Evolutionary conservation across 2,797 vertebrate species (phyloP), one percentile per base, ranked within the genome.

Genomic region (Coracias cyanogaster): DNA sequence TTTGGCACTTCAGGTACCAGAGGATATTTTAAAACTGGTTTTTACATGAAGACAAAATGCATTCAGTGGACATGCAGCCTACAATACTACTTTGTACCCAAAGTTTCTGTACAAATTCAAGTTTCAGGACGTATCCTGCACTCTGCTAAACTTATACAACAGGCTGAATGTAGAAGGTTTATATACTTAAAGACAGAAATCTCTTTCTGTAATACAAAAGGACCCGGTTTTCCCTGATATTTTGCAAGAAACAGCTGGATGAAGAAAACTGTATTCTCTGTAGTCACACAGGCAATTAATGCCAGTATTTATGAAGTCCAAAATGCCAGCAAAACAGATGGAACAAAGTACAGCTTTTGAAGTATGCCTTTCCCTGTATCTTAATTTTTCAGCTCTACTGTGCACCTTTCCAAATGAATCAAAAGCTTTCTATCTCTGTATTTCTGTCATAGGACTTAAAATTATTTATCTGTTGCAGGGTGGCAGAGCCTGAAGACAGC

Each of bases 301-400:
- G 31, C 4, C 51, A 77, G 35, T 45, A 86, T 62, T 85, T 83
- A 58, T 60, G 19, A 90, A 86, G 51, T 43, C n/a, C 9, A 89
- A 95, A 95, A 97, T 29, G 55, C 48, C 90, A 88, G 37, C 24
- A 54, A 64, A 92, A 94, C 31, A 83, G 69, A 83, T n/a, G 39
- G 41, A 91, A 78, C 52, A 77, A 74, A 46, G 28, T 10, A 60
- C 12, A 78, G 26, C 31, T 87, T 91, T 28, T 83, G 64, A 93
- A 74, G 15, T n/a, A 48, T 2, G 72, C 45, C 52, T 78, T 85
- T 81, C 57, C 48, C 69, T 35, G 10, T 28, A 35, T 45, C 61
- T 82, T 60, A 29, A 25, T 48, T 82, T 86, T 83, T 45, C 82
- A 73, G 39, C 45, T 82, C 39, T 77, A 65, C 72, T 9, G 28